phyloP scores from a whole-genome alignment of 2,113 vertebrate genomes.

The Catharus bicknelli region DNA sequence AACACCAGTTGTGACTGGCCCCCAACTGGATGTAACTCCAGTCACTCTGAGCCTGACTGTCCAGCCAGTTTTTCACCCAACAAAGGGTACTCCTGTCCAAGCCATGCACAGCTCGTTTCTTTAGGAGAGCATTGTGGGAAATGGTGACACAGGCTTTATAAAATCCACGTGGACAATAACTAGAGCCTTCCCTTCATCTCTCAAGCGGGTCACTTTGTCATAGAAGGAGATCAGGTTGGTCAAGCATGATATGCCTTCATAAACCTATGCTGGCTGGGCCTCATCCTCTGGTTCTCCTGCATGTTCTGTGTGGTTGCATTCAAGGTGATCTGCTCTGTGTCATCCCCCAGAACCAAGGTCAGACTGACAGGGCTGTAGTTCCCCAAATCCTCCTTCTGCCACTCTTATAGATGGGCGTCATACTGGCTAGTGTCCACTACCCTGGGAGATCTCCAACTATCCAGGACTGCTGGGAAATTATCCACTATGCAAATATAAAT shows the following conservation, averaged over 20 bases:
- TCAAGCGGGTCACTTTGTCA: not conserved
- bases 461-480: not conserved
- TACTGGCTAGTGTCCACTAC: not conserved
- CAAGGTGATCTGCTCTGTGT: not conserved
- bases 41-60: not conserved
- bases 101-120: not conserved
- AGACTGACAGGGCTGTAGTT: not conserved
- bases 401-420: accelerated
- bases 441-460: not conserved
- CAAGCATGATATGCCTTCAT: not conserved
- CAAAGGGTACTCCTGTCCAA: not conserved
- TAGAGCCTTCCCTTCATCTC: not conserved
- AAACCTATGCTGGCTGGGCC: not conserved
- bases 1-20: accelerated
- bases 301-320: not conserved
- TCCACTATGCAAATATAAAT: not conserved
- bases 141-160: not conserved
- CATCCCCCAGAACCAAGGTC: accelerated
- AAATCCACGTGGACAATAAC: not conserved
- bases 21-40: not conserved
- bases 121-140: not conserved
- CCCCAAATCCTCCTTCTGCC: not conserved
- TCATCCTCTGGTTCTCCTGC: accelerated
- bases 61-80: not conserved
- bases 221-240: not conserved